A percentile compares a stretch with the other conserved stretches of the same genome.
Evolutionary conservation across 2,113 vertebrate genomes (phyloP).

Genomic region (Chaetodon trifascialis): DNA sequence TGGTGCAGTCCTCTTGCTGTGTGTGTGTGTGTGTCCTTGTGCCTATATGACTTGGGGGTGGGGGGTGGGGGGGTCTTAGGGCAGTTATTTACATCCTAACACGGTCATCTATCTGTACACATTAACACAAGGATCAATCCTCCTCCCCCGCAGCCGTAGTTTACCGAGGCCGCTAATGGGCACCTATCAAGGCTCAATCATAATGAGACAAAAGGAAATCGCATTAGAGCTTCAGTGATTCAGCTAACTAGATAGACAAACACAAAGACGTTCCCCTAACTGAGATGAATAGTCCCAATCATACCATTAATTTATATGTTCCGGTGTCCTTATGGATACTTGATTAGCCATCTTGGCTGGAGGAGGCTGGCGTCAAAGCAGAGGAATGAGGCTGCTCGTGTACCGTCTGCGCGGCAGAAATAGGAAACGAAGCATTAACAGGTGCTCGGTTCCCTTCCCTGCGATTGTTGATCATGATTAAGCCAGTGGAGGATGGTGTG

Average conservation of each 20-base stretch:
- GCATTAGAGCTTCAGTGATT: constrained; percentile 70
- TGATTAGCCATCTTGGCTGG: constrained; percentile 53
- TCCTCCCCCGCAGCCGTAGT: constrained; percentile 76
- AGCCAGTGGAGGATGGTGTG: constrained; percentile 24
- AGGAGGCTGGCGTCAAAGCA: constrained; percentile 64
- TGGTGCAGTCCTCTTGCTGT: constrained; percentile 21
- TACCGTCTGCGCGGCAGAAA: constrained; percentile 9
- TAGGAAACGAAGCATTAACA: constrained; percentile 48
- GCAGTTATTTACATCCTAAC: constrained; percentile 72
- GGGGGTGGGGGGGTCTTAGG: constrained; percentile 23
- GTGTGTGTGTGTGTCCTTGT: constrained; percentile 5
- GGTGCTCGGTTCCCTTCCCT: constrained; percentile 40
- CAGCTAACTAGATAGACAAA: constrained; percentile 75
- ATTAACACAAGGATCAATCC: constrained; percentile 78
- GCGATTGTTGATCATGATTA: constrained; percentile 30
- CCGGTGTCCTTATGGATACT: constrained; percentile 75
- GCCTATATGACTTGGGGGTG: constrained; percentile 12
- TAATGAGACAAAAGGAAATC: constrained; percentile 81
- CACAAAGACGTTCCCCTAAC: constrained; percentile 75
- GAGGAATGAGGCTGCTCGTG: constrained; percentile 67
- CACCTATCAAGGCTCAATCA: constrained; percentile 80
- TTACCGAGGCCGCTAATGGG: constrained; percentile 75
- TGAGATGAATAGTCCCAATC: constrained; percentile 75
- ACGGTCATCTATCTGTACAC: constrained; percentile 75
- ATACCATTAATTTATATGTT: constrained; percentile 73